A percentile compares a stretch with the other conserved stretches of the same genome.
Evolutionary conservation across 2,888 invertebrate genomes (phyloP).

Genomic region (Apodemia zela): DNA sequence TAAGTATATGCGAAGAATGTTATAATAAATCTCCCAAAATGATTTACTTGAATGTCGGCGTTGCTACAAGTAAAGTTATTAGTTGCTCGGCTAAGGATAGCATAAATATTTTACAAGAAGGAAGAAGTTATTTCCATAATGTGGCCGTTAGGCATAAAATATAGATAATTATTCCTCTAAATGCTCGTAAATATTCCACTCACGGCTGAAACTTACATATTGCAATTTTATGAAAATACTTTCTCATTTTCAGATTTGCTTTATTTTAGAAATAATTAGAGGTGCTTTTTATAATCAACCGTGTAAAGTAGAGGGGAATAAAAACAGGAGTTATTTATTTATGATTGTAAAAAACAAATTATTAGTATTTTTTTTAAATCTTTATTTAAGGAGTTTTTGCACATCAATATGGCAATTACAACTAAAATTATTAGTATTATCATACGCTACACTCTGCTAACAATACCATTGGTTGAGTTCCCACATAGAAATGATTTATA

Average conservation of each 20-base stretch:
- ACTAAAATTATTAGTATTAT: too few species aligned
- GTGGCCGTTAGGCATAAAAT: slow-evolving; percentile 63
- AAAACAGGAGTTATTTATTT: too few species aligned
- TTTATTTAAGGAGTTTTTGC: too few species aligned
- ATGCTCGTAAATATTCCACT: slow-evolving; percentile 51
- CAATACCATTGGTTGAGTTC: too few species aligned
- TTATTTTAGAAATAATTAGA: not conserved
- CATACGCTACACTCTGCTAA: too few species aligned
- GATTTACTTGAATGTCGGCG: slow-evolving; percentile 9
- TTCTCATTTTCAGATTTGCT: not conserved
- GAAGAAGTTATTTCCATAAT: slow-evolving; percentile 65
- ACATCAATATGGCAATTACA: too few species aligned
- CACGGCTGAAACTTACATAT: slow-evolving; percentile 28
- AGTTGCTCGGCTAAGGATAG: slow-evolving; percentile 17
- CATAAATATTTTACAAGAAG: slow-evolving; percentile 56
- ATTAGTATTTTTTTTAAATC: too few species aligned
- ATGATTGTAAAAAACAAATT: too few species aligned
- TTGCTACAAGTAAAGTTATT: slow-evolving; percentile 9
- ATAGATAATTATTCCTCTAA: slow-evolving; percentile 66
- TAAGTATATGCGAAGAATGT: not conserved
- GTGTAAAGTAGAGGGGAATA: too few species aligned
- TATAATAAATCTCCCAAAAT: slow-evolving; percentile 11
- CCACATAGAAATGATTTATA: too few species aligned
- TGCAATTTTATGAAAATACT: slow-evolving; percentile 15
- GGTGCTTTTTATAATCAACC: too few species aligned